Evolutionary conservation across 2,797 vertebrate species (phyloP), one percentile per base, ranked within the genome.

Genomic region (Danio kyathit): DNA sequence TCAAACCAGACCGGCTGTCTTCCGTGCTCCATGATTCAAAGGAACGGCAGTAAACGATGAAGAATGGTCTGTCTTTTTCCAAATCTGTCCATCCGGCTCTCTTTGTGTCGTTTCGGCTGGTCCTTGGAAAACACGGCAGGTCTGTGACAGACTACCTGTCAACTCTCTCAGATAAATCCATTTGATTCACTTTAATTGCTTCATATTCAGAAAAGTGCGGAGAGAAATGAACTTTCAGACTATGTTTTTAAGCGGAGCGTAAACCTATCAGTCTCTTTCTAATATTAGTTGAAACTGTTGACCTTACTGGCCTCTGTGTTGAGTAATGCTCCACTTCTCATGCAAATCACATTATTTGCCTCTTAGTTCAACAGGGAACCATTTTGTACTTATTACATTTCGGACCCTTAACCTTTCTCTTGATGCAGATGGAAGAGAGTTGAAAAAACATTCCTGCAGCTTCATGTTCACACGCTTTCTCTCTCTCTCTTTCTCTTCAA

Each of bases 151-250:
- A 91, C 86, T 72, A 79, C 82, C 85, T 87, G 88, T 88, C 88
- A 87, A 85, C 59, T 77, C 79, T 29, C 59, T 21, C 64, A 14
- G 59, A 61, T 10, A 48, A 77, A 74, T 44, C 83, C 82, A 88
- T 84, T 73, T 46, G 52, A 87, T 87, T 87, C 87, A 82, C 85
- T 29, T 89, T 89, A 92, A 91, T 89, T 89, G 82, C 56, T 14
- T 82, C 76, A 65, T 11, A 65, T 71, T 38, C 11, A 83, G 76
- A 81, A 83, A 83, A 85, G 44, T 83, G 56, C 59, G 12, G 44
- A 0, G 48, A 66, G 61, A 67, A 77, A 75, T n/a, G 56, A 83
- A 81, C 72, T 83, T 89, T 69, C 40, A 79, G 65, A 82, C 17
- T 12, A 14, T 63, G 51, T 74, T 74, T 63, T 73, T 60, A 60